Evolutionary conservation across 2,113 vertebrate species (phyloP), one percentile per base, ranked within the genome.

Genomic region (Halichoerus grypus): DNA sequence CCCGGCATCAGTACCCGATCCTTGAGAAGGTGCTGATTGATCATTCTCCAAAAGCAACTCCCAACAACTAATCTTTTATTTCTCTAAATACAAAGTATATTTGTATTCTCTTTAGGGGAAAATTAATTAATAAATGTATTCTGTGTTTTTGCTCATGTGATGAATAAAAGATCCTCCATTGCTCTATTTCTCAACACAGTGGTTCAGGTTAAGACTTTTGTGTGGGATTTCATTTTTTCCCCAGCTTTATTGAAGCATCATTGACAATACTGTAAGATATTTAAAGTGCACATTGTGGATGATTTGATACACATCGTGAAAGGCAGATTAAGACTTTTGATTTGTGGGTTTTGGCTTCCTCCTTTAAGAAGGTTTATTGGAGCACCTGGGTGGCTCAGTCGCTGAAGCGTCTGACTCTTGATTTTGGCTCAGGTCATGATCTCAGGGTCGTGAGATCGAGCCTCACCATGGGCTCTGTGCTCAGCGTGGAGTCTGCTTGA

Each of bases 1-100:
- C 99, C 18, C 99, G 99, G 99, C 99, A 98, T 97, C 98, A 99
- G 0, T 88, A 97, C 4, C 91, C 98, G 21, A 99, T 99, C 1
- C 15, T 98, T 18, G 98, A 99, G 97, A 99, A 99, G 98, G 98
- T 93, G 21, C 98, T 99, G 2, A 95, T 99, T 79, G 99, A 99
- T 97, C 21, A 99, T 97, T 98, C 98, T 96, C 91, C 92, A 85
- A 99, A 99, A 98, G 53, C 99, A 39, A 87, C 97, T 42, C 99
- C 99, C 69, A 99, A 99, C 98, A 98, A 98, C 93, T 99, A 98
- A 99, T 93, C 16, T 49, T 26, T 85, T 76, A 39, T 74, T 69
- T 83, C 82, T 81, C 42, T 82, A 89, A 95, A 86, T 92, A 53
- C 74, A 88, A 95, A 86, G 65, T 89, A n/a, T 91, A 92, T 82